Conservation (phyloP, 2,888 invertebrate species). For the Ochropacha duplaris region DNA sequence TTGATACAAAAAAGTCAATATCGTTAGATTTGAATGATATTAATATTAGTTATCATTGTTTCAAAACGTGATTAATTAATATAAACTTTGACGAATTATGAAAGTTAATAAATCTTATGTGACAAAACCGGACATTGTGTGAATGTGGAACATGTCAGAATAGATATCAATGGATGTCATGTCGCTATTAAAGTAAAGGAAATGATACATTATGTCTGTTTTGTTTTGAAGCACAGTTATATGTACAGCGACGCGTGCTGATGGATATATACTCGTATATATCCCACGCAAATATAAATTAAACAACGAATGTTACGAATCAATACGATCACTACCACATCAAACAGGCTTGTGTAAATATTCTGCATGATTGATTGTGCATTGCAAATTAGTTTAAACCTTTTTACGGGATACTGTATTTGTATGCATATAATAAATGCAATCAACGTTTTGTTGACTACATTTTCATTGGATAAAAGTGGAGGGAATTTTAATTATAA, state of each 20-base stretch:
- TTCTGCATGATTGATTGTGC: constrained; percentile 18
- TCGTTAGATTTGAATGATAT: background rate
- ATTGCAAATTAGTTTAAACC: constrained; percentile 15
- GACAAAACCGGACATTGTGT: background rate
- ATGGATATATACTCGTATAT: background rate
- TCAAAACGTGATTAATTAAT: no score
- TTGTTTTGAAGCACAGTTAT: background rate
- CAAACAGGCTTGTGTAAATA: constrained; percentile 3
- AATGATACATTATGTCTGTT: constrained; percentile 1
- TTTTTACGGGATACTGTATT: constrained; percentile 15
- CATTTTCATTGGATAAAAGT: constrained; percentile 25
- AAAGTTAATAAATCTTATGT: background rate
- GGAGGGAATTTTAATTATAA: constrained; percentile 18
- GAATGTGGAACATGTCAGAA: background rate
- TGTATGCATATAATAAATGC: constrained; percentile 29
- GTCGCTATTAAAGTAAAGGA: constrained; percentile 2
- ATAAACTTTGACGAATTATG: no score
- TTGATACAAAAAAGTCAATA: background rate
- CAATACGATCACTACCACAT: background rate
- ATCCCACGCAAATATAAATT: constrained; percentile 1
- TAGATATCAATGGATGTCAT: background rate
- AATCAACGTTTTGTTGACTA: constrained; percentile 36
- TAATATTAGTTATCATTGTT: no score
- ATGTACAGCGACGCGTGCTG: background rate
- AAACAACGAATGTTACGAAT: background rate